phyloP scores from a whole-genome alignment of 2,113 vertebrate genomes.

The Camelus bactrianus region DNA sequence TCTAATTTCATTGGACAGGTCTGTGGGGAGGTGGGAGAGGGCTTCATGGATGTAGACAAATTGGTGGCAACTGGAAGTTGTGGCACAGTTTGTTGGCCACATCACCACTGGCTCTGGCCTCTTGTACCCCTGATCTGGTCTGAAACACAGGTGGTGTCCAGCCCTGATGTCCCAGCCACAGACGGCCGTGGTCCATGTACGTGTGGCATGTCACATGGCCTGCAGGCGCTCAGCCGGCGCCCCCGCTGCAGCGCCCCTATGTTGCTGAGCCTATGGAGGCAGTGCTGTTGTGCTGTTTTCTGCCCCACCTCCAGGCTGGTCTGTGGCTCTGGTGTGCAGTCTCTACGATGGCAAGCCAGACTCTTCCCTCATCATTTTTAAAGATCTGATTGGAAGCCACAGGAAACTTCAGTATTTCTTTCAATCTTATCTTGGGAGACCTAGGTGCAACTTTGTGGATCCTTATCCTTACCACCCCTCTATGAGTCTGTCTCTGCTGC shows the following conservation, averaged over 20 bases:
- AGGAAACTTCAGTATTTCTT: background rate
- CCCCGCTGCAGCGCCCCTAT: background rate
- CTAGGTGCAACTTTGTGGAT: background rate
- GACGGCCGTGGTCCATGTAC: background rate
- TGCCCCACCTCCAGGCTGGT: background rate
- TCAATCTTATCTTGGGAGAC: background rate
- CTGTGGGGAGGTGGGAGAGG: background rate
- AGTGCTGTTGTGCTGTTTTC: background rate
- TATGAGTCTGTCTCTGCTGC: background rate
- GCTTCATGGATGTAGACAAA: background rate
- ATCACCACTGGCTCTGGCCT: background rate
- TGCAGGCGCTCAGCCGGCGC: background rate
- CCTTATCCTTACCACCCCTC: background rate
- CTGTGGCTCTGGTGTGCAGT: background rate
- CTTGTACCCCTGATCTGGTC: background rate
- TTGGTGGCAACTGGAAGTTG: too few relatives aligned
- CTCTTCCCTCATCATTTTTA: background rate
- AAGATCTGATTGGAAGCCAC: background rate
- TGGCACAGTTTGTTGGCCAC: background rate
- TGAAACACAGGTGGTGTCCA: background rate
- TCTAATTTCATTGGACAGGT: background rate
- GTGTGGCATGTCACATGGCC: background rate
- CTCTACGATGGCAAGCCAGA: background rate
- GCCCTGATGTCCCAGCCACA: background rate
- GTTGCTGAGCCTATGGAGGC: background rate